Base-by-base conservation (phyloP, 2,113 vertebrate genomes). In the Sorex araneus region DNA sequence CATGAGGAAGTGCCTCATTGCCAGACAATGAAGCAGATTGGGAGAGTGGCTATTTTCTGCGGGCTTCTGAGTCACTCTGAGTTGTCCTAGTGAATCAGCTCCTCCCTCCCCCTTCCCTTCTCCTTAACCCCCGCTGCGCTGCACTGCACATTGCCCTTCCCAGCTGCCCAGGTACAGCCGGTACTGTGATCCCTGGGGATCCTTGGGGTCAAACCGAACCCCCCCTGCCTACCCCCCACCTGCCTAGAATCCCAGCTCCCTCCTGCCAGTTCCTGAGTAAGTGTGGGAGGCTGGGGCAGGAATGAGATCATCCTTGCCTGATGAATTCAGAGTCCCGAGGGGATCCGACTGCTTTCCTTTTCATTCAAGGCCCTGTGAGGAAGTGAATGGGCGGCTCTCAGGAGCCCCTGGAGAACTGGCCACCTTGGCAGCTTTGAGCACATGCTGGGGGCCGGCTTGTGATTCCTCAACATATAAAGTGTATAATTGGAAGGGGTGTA, bases 1-100 rank as follows among this genome's bases (percentile, higher is more conserved):
- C 73, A 85, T 66, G 54, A 97, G 97, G 96, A 96, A 97, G 84
- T 96, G 77, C 84, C 95, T 96, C 94, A 94, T 75, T 6, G 91
- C 91, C 84, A 25, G 74, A 95, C 95, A 92, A 87, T 90, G 94
- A 95, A 78, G 79, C 87, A 71, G 71, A 93, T 40, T 89, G 84
- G 94, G 94, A 95, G 91, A 95, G 76, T 87, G 91, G 89, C 94
- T 96, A 71, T 95, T 96, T 96, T 93, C 78, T 95, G 71, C 85
- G 34, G 32, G n/a, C 73, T 89, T 94, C 93, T 96, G 97, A 96
- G 94, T 96, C 97, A 96, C 66, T 77, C n/a, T 36, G 40, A 94
- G 82, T 89, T 75, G 77, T 81, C 86, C 91, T 75, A 81, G 67
- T 94, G 94, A 96, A 89, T 96, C 95, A 96, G 86, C 85, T 74